Evolutionary conservation across 2,888 invertebrate genomes (phyloP).

Genomic region (Harpalus rubripes): DNA sequence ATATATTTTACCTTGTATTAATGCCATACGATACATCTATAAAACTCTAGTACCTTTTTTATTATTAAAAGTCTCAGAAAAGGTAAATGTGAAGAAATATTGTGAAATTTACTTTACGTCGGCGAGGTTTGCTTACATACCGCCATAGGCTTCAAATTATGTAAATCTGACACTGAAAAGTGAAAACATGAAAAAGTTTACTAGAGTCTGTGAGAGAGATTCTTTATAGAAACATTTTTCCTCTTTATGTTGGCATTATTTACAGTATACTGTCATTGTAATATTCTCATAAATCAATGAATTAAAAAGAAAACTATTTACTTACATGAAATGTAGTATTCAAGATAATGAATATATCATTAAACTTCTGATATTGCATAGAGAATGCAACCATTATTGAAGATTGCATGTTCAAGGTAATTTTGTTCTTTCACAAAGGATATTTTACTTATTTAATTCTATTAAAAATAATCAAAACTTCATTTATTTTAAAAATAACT

Average conservation of each 20-base stretch:
- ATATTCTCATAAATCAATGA: conserved; percentile 32
- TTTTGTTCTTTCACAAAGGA: conserved; percentile 5
- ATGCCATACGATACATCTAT: no score
- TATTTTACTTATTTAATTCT: neutral
- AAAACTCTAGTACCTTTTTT: neutral
- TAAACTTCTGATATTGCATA: neutral
- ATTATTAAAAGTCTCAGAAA: conserved; percentile 11
- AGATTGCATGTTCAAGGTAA: conserved; percentile 1
- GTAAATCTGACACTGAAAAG: conserved; percentile 40
- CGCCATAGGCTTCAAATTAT: conserved; percentile 45
- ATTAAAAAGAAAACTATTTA: conserved; percentile 3
- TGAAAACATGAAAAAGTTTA: conserved; percentile 46
- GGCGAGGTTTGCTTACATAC: conserved; percentile 19
- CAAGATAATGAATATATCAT: neutral
- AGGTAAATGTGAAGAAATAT: conserved; percentile 11
- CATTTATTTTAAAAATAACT: neutral
- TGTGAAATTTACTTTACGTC: conserved; percentile 17
- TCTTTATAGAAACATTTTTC: conserved; percentile 42
- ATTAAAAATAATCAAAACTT: neutral
- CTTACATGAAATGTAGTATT: neutral
- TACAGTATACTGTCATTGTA: conserved; percentile 19
- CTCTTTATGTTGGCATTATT: conserved; percentile 25
- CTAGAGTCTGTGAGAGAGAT: conserved; percentile 16
- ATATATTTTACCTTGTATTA: no score
- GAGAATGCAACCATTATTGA: no score